Conservation (phyloP, 2,888 invertebrate genomes). For the Neoascia interrupta region DNA sequence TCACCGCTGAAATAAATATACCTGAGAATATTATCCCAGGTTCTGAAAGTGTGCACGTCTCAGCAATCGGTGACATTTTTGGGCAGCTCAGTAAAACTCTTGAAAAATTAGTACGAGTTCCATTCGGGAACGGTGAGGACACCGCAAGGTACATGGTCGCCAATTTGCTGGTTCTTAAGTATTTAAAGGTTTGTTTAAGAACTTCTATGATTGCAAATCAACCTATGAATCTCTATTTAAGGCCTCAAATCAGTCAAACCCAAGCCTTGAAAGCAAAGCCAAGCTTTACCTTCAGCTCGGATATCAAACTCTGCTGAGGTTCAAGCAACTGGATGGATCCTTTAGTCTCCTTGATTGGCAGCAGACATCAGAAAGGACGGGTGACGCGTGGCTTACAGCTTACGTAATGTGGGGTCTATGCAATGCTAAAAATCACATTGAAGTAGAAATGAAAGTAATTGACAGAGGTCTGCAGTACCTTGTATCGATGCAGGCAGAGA, state of each 20-base stretch:
- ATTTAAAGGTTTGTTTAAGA: slow-evolving; percentile 83
- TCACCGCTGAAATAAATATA: slow-evolving; percentile 88
- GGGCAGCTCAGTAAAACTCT: slow-evolving; percentile 83
- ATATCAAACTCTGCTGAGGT: slow-evolving; percentile 94
- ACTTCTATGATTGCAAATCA: not conserved
- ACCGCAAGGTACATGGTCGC: slow-evolving; percentile 86
- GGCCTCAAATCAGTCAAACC: slow-evolving; percentile 83
- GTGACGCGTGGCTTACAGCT: slow-evolving; percentile 91
- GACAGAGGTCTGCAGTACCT: not conserved
- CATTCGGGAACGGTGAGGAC: slow-evolving; percentile 88
- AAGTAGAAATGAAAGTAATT: not conserved
- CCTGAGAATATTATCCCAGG: slow-evolving; percentile 85
- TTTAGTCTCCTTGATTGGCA: slow-evolving; percentile 92
- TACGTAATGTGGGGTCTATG: slow-evolving; percentile 87
- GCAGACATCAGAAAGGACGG: slow-evolving; percentile 79
- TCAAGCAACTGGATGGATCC: slow-evolving; percentile 91
- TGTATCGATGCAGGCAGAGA: not conserved
- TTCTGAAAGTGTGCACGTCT: slow-evolving; percentile 82
- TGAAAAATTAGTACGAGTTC: slow-evolving; percentile 83
- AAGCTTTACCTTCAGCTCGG: slow-evolving; percentile 86
- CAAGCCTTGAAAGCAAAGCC: slow-evolving; percentile 83
- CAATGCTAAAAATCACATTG: slow-evolving; percentile 76
- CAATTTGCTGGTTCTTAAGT: slow-evolving; percentile 88
- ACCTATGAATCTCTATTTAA: slow-evolving; percentile 3
- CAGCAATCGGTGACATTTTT: slow-evolving; percentile 82